phyloP scores from a whole-genome alignment of 2,888 invertebrate genomes.

The Cinara cedri region DNA sequence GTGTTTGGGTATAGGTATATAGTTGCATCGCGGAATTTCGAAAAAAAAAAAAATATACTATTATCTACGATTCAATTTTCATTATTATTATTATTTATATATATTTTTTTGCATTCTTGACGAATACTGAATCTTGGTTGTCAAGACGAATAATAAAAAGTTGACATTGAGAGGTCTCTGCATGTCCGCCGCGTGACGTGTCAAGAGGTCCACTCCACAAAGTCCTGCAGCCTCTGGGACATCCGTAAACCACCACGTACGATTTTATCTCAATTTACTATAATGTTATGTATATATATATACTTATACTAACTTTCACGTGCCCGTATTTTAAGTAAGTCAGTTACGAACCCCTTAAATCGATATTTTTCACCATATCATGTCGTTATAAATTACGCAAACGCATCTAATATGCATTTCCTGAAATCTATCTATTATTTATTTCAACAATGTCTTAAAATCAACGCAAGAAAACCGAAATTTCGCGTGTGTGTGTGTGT shows the following conservation, averaged over 20 bases:
- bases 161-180: slow-evolving; percentile 37
- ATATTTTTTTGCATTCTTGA: background rate
- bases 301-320: no score
- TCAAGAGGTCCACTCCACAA: slow-evolving; percentile 43
- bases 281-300: no score
- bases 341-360: background rate
- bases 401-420: no score
- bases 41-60: background rate
- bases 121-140: background rate
- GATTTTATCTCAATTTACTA: background rate
- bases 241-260: slow-evolving; percentile 38
- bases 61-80: background rate
- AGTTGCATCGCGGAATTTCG: no score
- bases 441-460: no score
- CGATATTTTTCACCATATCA: background rate
- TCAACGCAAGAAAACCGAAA: no score
- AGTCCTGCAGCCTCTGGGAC: slow-evolving; percentile 1
- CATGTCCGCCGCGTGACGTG: background rate
- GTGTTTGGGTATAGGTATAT: no score
- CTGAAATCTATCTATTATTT: no score
- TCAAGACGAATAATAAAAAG: slow-evolving; percentile 5
- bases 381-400: background rate
- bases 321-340: background rate
- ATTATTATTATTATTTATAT: background rate
- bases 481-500: no score